A percentile compares a stretch with the other conserved stretches of the same genome.
phyloP scores from a whole-genome alignment of 2,888 invertebrate genomes.

The Lasioglossum figueresi region DNA sequence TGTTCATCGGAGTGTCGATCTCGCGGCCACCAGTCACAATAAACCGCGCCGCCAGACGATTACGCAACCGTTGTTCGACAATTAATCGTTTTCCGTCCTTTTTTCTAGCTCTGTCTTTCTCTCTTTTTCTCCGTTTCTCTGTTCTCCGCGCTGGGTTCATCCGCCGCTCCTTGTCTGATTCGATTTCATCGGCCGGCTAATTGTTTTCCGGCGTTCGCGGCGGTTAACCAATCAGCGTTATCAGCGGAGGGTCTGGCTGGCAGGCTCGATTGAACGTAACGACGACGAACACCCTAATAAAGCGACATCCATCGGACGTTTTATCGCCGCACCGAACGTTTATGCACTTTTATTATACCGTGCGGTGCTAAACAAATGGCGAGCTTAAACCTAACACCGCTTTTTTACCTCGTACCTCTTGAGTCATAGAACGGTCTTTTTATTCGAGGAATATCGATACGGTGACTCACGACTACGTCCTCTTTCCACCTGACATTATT shows the following conservation, averaged over 20 bases:
- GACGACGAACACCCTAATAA: constrained; percentile 30
- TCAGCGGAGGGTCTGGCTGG: constrained; percentile 17
- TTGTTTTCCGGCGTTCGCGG: constrained; percentile 50
- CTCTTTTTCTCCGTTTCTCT: background rate
- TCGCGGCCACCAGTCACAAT: constrained; percentile 37
- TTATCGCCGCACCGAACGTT: constrained; percentile 1
- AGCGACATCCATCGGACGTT: constrained; percentile 4
- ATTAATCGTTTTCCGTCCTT: background rate
- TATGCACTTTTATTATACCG: background rate
- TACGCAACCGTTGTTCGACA: constrained; percentile 49
- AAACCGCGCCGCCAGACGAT: constrained; percentile 48
- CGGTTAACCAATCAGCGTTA: constrained; percentile 49
- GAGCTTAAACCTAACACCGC: background rate
- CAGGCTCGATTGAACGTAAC: constrained; percentile 27
- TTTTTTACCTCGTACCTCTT: background rate
- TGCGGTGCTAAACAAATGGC: background rate
- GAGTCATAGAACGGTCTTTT: background rate
- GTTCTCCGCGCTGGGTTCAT: background rate
- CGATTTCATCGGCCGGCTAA: constrained; percentile 45
- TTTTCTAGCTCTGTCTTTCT: background rate
- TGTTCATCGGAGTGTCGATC: constrained; percentile 20
- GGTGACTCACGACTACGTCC: background rate
- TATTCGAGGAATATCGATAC: background rate
- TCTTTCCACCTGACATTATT: background rate
- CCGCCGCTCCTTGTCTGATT: constrained; percentile 33